Evolutionary conservation across 2,797 vertebrate species (phyloP).

Genomic region (Vespertilio murinus): DNA sequence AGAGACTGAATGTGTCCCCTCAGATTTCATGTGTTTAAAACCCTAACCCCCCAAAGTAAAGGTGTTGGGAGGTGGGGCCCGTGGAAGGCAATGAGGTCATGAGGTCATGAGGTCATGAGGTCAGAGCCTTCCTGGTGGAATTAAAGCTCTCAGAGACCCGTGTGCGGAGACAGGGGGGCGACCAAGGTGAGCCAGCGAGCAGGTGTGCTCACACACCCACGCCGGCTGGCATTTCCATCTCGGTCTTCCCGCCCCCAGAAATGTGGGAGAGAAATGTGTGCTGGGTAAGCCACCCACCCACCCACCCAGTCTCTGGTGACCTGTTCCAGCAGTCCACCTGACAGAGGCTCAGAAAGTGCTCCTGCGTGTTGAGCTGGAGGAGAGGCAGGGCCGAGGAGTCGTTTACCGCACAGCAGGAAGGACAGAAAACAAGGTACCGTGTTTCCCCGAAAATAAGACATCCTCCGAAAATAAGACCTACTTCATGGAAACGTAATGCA

Average conservation of each 20-base stretch:
- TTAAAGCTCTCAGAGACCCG: background rate
- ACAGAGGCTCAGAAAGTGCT: conserved; percentile 23
- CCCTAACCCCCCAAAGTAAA: background rate
- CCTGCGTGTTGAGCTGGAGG: background rate
- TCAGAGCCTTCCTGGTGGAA: background rate
- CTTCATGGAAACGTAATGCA: no score
- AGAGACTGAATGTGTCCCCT: background rate
- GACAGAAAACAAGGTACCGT: background rate
- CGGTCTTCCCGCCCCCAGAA: background rate
- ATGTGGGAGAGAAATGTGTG: background rate
- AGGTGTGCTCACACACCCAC: background rate
- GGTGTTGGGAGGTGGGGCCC: background rate
- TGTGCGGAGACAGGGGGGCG: background rate
- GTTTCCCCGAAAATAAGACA: no score
- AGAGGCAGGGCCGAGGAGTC: background rate
- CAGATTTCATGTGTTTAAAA: background rate
- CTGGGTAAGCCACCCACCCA: background rate
- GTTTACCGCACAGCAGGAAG: background rate
- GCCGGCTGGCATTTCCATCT: background rate
- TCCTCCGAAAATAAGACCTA: no score
- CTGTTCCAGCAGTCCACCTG: background rate
- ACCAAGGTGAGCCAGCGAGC: background rate
- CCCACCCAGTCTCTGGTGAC: background rate
- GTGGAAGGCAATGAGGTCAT: no score
- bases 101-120: background rate